These are phyloP conservation scores for Cepaea nemoralis DNA, from an alignment of 1,140 invertebrate species.

Conservation along the genomic window DNA sequence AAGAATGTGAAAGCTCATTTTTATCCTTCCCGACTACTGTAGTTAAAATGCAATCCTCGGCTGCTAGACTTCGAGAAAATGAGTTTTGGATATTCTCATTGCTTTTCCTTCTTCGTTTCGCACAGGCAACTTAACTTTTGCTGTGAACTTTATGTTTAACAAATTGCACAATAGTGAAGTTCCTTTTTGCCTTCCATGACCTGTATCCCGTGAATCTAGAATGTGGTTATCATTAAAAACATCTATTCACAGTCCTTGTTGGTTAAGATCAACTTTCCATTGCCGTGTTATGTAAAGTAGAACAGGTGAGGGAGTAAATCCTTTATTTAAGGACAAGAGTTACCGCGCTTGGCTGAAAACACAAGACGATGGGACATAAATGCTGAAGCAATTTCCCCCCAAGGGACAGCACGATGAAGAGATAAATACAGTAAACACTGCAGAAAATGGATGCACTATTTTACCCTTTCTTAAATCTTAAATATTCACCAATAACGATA, in stretches of 20 bases:
- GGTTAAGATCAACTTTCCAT: neutral
- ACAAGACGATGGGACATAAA: neutral
- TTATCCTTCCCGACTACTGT: neutral
- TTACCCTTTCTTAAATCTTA: too few species aligned
- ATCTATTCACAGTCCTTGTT: neutral
- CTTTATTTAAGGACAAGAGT: neutral
- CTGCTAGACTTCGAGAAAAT: neutral
- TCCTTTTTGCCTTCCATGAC: neutral
- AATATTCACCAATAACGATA: too few species aligned
- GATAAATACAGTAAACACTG: too few species aligned
- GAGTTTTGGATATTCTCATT: neutral
- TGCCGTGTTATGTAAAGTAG: neutral
- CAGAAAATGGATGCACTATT: too few species aligned
- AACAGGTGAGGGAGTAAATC: neutral
- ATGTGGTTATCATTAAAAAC: neutral
- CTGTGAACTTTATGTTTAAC: neutral
- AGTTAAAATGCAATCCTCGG: neutral
- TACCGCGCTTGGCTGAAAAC: neutral
- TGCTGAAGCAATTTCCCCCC: too few species aligned
- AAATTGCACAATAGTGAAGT: neutral
- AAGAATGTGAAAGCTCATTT: neutral
- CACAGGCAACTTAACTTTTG: neutral
- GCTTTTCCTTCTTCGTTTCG: neutral
- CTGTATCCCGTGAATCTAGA: neutral
- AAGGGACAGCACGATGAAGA: too few species aligned